phyloP scores from a whole-genome alignment of 2,113 vertebrate species.

The Electrona antarctica region DNA sequence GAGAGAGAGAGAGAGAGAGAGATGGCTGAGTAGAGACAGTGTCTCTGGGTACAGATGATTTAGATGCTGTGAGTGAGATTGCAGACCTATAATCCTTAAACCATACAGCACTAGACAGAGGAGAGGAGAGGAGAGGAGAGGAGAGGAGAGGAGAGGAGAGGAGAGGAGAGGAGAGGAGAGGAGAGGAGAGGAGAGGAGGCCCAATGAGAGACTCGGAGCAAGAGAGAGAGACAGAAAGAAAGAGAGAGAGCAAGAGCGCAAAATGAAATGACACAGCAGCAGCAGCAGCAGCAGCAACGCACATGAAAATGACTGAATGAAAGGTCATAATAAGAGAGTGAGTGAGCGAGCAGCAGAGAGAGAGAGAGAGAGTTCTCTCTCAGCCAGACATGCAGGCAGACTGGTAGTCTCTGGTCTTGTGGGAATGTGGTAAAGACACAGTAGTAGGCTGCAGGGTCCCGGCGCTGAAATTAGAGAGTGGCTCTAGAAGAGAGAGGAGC shows the following conservation, averaged over 20 bases:
- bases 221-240: constrained; percentile 18
- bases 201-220: constrained; percentile 31
- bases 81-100: constrained; percentile 66
- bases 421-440: constrained; percentile 75
- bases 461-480: constrained; percentile 77
- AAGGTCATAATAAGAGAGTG: background rate
- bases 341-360: background rate
- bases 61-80: constrained; percentile 68
- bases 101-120: constrained; percentile 42
- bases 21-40: constrained; percentile 52
- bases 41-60: constrained; percentile 66
- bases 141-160: constrained; percentile 10
- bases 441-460: constrained; percentile 68
- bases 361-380: constrained; percentile 4
- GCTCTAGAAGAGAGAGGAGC: constrained; percentile 67
- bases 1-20: background rate
- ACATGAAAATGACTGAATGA: background rate
- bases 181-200: background rate
- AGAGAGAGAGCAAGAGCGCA: constrained; percentile 45
- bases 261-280: constrained; percentile 36
- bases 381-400: constrained; percentile 73
- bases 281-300: background rate
- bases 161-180: background rate
- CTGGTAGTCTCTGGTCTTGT: constrained; percentile 74
- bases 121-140: constrained; percentile 41